Percentiles rank a stretch among this genome's conserved stretches.
These are phyloP conservation scores for Dromaius novaehollandiae DNA, from an alignment of 2,113 vertebrate species.

Conservation along the genomic window DNA sequence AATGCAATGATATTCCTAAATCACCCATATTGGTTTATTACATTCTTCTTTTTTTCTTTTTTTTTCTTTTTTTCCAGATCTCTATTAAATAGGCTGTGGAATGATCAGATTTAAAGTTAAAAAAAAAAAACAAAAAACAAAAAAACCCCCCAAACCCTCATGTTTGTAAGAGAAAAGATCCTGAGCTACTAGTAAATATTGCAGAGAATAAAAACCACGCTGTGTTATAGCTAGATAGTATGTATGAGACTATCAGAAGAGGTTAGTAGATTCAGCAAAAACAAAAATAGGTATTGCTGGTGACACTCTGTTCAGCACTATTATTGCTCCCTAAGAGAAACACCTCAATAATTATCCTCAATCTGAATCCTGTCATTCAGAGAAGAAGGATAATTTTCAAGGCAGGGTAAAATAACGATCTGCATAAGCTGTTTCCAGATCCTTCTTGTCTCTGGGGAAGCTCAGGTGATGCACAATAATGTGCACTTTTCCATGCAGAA, in stretches of 20 bases:
- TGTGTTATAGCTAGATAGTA: neutral
- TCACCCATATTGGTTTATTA: neutral
- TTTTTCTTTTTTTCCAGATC: neutral
- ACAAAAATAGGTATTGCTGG: neutral
- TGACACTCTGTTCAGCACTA: neutral
- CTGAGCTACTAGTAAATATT: neutral
- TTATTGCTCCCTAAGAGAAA: neutral
- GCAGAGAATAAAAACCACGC: neutral
- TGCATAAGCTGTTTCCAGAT: neutral
- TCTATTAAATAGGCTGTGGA: neutral
- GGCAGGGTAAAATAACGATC: neutral
- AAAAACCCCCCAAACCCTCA: neutral
- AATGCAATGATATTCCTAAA: neutral
- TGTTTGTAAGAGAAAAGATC: neutral
- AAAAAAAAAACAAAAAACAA: conserved; percentile 6
- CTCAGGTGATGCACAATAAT: neutral
- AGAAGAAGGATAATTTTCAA: neutral
- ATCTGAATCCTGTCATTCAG: neutral
- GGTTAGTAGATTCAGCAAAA: neutral
- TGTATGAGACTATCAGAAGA: neutral
- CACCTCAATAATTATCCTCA: neutral
- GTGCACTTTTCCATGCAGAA: neutral
- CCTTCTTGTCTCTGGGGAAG: neutral
- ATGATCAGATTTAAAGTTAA: neutral
- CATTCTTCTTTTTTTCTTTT: neutral